These are phyloP conservation scores for Eptesicus fuscus DNA, from an alignment of 2,113 vertebrate genomes.

Conservation along the genomic window DNA sequence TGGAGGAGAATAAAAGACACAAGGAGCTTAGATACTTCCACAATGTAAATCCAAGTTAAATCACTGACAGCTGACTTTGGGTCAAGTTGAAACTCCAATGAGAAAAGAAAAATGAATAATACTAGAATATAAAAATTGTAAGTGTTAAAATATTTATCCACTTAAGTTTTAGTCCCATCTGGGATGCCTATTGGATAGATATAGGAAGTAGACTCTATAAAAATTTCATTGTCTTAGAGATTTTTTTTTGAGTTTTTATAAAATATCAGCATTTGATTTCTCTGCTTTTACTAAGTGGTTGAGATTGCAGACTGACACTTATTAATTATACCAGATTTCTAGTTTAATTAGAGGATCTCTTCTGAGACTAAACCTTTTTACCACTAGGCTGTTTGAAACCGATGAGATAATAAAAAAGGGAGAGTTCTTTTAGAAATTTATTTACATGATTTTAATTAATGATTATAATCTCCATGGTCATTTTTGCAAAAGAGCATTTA, in stretches of 20 bases:
- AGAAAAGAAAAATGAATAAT: constrained; percentile 31
- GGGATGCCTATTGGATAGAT: constrained; percentile 18
- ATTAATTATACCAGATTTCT: constrained; percentile 81
- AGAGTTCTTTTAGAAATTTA: constrained; percentile 82
- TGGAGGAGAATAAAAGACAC: background rate
- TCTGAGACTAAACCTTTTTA: constrained; percentile 83
- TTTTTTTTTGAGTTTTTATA: constrained; percentile 44
- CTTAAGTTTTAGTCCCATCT: background rate
- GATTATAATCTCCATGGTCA: constrained; percentile 85
- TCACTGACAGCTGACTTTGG: background rate
- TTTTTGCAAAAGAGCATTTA: constrained; percentile 85
- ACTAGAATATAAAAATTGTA: background rate
- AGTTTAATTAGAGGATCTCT: constrained; percentile 83
- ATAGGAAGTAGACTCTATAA: constrained; percentile 32
- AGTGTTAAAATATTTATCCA: constrained; percentile 39
- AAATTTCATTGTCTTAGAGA: constrained; percentile 1
- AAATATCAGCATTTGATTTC: constrained; percentile 61
- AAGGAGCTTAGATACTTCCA: constrained; percentile 2
- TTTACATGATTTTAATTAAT: constrained; percentile 89
- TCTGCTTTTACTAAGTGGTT: constrained; percentile 58
- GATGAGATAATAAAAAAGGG: constrained; percentile 83
- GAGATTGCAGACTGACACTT: constrained; percentile 76
- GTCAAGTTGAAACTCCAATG: constrained; percentile 10
- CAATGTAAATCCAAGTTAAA: constrained; percentile 19
- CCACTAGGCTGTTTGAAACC: constrained; percentile 79